Conservation (phyloP, 92 coral and sea anemone genomes). For the Parazoanthus darwini region DNA sequence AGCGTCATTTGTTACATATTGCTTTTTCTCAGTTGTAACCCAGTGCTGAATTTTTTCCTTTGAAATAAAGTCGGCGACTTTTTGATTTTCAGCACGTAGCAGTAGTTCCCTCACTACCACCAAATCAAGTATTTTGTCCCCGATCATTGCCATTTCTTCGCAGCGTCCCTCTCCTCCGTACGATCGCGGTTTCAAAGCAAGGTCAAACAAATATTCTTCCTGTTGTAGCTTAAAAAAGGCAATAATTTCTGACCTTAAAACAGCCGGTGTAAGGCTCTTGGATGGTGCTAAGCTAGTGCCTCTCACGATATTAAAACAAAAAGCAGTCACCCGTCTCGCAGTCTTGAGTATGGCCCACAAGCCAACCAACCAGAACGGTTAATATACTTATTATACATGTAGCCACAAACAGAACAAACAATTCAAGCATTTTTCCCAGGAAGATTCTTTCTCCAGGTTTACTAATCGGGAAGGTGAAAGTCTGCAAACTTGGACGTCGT, state of each 20-base stretch:
- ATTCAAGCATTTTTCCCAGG: neutral
- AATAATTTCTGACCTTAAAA: neutral
- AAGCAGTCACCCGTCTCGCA: neutral
- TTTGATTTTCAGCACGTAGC: neutral
- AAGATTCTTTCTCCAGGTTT: too few relatives aligned
- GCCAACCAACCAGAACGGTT: neutral
- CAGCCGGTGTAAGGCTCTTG: neutral
- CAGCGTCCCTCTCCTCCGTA: slow-evolving; percentile 11
- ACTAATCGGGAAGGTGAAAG: too few relatives aligned
- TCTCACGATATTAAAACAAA: neutral
- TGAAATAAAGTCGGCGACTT: neutral
- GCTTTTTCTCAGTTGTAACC: slow-evolving; percentile 23
- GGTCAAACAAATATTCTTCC: neutral
- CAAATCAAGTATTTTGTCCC: neutral
- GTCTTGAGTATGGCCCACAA: neutral
- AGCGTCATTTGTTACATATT: slow-evolving; percentile 4
- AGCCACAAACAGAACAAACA: neutral
- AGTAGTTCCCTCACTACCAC: neutral
- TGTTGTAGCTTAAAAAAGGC: neutral
- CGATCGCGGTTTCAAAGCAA: slow-evolving; percentile 10
- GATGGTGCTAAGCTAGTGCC: neutral
- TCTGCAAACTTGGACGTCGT: too few relatives aligned
- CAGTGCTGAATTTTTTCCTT: slow-evolving; percentile 9
- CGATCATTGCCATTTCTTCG: slow-evolving; percentile 5
- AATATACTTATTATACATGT: too few relatives aligned